These are phyloP conservation scores for Procavia capensis DNA, from an alignment of 2,113 vertebrate species.

Conservation along the genomic window DNA sequence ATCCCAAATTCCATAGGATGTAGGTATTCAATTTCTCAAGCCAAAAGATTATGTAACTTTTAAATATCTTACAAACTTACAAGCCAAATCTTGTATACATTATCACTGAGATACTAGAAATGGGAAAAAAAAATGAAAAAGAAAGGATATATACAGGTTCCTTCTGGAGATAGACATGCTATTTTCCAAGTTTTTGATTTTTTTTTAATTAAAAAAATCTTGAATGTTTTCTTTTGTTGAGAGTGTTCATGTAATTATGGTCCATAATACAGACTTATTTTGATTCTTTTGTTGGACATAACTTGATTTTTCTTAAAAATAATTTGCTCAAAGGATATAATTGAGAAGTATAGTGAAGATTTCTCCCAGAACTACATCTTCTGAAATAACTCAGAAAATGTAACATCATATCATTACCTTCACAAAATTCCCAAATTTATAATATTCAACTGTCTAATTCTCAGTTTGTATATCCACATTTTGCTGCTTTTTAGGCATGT, in stretches of 20 bases:
- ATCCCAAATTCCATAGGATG: background rate
- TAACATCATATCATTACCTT: constrained; percentile 34
- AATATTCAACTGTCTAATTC: constrained; percentile 65
- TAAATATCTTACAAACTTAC: background rate
- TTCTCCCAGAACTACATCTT: constrained; percentile 58
- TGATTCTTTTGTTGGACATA: constrained; percentile 48
- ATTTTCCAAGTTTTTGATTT: constrained; percentile 49
- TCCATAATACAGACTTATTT: constrained; percentile 67
- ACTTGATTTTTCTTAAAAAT: constrained; percentile 55
- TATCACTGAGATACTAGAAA: background rate
- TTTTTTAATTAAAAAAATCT: background rate
- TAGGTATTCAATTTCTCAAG: background rate
- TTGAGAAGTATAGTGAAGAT: constrained; percentile 68
- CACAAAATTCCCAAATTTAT: constrained; percentile 65
- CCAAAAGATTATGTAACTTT: background rate
- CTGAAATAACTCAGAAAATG: constrained; percentile 47
- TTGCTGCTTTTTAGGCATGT: constrained; percentile 48
- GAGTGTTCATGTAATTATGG: background rate
- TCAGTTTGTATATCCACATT: constrained; percentile 48
- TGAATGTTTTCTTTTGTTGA: constrained; percentile 65
- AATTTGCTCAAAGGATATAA: constrained; percentile 63
- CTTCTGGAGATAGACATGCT: constrained; percentile 31
- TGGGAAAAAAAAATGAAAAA: constrained; percentile 49
- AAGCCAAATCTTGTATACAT: background rate
- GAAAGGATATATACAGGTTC: background rate